These are phyloP conservation scores for Strigops habroptila DNA, from an alignment of 2,113 vertebrate genomes.

Conservation along the genomic window DNA sequence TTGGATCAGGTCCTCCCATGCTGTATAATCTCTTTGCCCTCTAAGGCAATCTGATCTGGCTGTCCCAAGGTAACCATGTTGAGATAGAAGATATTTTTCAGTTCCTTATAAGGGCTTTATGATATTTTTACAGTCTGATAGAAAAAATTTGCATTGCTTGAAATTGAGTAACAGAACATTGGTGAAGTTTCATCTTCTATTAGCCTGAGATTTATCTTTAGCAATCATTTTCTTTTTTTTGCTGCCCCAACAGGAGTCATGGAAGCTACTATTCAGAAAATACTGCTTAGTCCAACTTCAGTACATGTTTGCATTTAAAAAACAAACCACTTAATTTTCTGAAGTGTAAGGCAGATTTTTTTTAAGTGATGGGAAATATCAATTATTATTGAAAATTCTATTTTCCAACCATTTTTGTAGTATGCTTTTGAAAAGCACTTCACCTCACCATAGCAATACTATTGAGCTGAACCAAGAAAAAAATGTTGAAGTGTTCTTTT, in stretches of 20 bases:
- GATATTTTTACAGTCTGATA: not conserved
- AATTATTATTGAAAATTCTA: conserved; percentile 1
- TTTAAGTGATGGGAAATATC: not conserved
- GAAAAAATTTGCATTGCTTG: not conserved
- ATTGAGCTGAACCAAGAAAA: not conserved
- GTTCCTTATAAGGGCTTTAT: not conserved
- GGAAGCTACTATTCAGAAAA: not conserved
- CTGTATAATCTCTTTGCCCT: not conserved
- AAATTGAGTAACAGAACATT: not conserved
- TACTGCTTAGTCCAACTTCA: not conserved
- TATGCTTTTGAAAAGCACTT: not conserved
- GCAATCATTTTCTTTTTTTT: not conserved
- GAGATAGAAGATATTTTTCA: not conserved
- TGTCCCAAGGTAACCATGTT: not conserved
- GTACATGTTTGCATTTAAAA: not conserved
- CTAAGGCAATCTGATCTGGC: not conserved
- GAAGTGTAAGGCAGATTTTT: not conserved
- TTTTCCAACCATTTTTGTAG: not conserved
- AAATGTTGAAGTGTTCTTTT: not conserved
- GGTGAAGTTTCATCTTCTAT: not conserved
- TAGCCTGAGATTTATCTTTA: not conserved
- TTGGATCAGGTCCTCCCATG: not conserved
- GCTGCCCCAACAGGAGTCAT: not conserved
- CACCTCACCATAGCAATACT: not conserved
- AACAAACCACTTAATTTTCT: not conserved